Evolutionary conservation across 2,113 vertebrate genomes (phyloP), one percentile per base, ranked within the genome.

Genomic region (Porphyrio hochstetteri): DNA sequence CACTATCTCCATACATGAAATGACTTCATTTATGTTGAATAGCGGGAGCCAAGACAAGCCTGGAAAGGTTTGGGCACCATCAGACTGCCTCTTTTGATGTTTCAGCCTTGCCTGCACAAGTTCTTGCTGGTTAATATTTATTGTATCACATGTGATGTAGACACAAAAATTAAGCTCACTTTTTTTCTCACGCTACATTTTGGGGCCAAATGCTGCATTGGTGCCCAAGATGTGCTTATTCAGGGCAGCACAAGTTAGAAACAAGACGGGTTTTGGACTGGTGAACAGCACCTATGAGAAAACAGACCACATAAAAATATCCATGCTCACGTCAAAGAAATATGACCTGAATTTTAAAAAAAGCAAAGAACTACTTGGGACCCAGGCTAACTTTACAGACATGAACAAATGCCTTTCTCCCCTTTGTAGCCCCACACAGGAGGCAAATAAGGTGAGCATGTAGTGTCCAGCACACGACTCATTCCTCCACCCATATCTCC

Each of bases 11-110:
- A 59, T 75, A 71, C 2, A 12, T 60, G 36, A 71, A 96, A 94
- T 89, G 28, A 61, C 40, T 12, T 76, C 5, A 61, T 94, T 95
- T 94, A 28, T 82, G 86, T 76, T 86, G 87, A 95, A 77, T 77
- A 90, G 78, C 24, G 19, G 93, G 74, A 90, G 46, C 40, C 90
- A 44, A 94, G 50, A 74, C 78, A 92, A 90, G 82, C 40, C 63
- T 2, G 0, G 63, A 18, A 80, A 92, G 67, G 16, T 86, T 33
- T 90, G 76, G 53, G 53, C 85, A 90, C 40, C 48, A 56, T 79
- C 16, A 13, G 24, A 68, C 38, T 76, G 42, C 13, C 4, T 68
- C 48, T 90, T 96, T 87, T 86, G 79, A 88, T 89, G 70, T 94
- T 86, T 69, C 53, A 76, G 25, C 63, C 55, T 86, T 90, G 90